Evolutionary conservation across 2,888 invertebrate genomes (phyloP).

Genomic region (Smittia aterrima): DNA sequence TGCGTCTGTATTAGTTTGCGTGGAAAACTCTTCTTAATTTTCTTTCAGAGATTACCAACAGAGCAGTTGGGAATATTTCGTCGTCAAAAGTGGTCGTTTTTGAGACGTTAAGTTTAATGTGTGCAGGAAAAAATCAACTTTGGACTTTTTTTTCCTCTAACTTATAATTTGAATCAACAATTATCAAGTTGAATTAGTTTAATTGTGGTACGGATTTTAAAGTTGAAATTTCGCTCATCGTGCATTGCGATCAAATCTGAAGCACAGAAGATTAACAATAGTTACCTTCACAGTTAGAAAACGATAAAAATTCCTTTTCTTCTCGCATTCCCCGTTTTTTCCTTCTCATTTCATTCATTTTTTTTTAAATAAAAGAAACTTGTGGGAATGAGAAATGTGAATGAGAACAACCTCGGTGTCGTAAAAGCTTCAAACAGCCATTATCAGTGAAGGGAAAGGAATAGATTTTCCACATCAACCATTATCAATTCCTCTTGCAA

Average conservation of each 20-base stretch:
- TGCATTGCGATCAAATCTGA: neutral
- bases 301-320: too few relatives aligned
- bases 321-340: too few relatives aligned
- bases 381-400: too few relatives aligned
- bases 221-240: too few relatives aligned
- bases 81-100: constrained; percentile 37
- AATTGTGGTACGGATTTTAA: neutral
- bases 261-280: too few relatives aligned
- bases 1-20: neutral
- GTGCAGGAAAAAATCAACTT: constrained; percentile 23
- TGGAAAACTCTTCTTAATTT: constrained; percentile 1
- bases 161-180: constrained; percentile 36
- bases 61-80: constrained; percentile 37
- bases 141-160: neutral
- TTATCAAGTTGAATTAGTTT: constrained; percentile 24
- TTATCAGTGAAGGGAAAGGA: too few relatives aligned
- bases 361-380: too few relatives aligned
- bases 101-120: constrained; percentile 16
- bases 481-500: neutral
- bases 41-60: neutral
- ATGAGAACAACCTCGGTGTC: too few relatives aligned
- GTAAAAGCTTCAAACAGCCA: too few relatives aligned
- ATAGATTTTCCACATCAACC: neutral
- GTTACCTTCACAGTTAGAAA: too few relatives aligned
- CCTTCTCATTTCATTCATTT: too few relatives aligned